These are phyloP conservation scores for Adoxophyes honmai DNA, from an alignment of 1,140 invertebrate species.

Conservation along the genomic window DNA sequence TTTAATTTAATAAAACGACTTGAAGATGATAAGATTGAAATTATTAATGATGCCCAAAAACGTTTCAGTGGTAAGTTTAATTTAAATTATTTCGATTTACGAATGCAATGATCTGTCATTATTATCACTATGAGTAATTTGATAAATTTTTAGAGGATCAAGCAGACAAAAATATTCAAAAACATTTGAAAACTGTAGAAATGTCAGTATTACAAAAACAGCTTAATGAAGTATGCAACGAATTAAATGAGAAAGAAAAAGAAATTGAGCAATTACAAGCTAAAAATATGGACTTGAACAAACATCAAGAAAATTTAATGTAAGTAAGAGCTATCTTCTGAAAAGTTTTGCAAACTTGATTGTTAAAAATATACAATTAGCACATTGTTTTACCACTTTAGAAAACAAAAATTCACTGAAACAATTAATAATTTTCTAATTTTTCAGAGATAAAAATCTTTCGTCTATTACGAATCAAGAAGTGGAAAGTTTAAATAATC, in stretches of 20 bases:
- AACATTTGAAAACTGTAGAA: conserved; percentile 27
- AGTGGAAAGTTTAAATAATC: conserved; percentile 38
- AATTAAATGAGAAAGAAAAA: conserved; percentile 42
- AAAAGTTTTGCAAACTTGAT: no score
- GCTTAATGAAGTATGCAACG: conserved; percentile 31
- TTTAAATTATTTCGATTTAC: no score
- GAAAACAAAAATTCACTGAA: no score
- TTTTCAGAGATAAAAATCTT: conserved; percentile 45
- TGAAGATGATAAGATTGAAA: conserved; percentile 40
- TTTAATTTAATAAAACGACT: conserved; percentile 32
- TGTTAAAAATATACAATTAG: no score
- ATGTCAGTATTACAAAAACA: conserved; percentile 41
- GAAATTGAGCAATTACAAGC: conserved; percentile 36
- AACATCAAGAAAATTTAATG: conserved; percentile 43
- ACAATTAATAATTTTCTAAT: not conserved
- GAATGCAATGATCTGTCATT: no score
- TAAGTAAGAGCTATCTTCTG: conserved; percentile 23
- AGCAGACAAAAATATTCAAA: conserved; percentile 15
- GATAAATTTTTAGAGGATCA: conserved; percentile 16
- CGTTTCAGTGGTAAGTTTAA: conserved; percentile 13
- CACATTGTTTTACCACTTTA: no score
- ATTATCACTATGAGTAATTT: no score
- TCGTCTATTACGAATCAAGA: conserved; percentile 37
- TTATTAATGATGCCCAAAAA: conserved; percentile 27
- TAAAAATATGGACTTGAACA: conserved; percentile 40